A percentile compares a stretch with the other conserved stretches of the same genome.
Conservation (phyloP, 2,113 vertebrate species). For the Pangasianodon hypophthalmus region DNA sequence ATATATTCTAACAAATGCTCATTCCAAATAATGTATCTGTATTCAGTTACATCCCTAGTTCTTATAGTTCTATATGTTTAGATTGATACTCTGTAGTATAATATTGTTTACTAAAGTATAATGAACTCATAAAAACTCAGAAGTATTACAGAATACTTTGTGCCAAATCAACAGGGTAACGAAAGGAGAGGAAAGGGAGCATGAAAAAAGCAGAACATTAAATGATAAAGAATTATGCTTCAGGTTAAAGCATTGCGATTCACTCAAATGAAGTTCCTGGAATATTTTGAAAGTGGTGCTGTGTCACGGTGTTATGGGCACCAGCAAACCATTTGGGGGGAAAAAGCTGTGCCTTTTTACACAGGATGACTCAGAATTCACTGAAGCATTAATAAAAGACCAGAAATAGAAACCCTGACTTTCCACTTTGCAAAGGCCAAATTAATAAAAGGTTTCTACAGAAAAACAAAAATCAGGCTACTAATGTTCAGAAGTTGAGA, state of each 20-base stretch:
- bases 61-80: background rate
- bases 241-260: background rate
- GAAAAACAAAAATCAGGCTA: background rate
- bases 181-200: background rate
- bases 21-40: background rate
- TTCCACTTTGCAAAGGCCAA: background rate
- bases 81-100: background rate
- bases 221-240: background rate
- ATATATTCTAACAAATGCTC: no score
- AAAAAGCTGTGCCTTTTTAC: no score
- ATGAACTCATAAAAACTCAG: background rate
- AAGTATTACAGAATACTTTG: background rate
- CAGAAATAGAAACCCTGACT: no score
- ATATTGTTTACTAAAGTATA: background rate
- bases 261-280: background rate
- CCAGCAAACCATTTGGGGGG: no score
- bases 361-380: background rate
- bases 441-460: background rate
- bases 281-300: background rate
- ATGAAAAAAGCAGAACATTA: background rate
- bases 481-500: background rate
- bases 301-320: background rate
- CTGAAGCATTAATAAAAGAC: no score
- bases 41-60: background rate
- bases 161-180: background rate